Base-by-base conservation (phyloP, 2,888 invertebrate genomes). In the Xestoiulus laeticollis region DNA sequence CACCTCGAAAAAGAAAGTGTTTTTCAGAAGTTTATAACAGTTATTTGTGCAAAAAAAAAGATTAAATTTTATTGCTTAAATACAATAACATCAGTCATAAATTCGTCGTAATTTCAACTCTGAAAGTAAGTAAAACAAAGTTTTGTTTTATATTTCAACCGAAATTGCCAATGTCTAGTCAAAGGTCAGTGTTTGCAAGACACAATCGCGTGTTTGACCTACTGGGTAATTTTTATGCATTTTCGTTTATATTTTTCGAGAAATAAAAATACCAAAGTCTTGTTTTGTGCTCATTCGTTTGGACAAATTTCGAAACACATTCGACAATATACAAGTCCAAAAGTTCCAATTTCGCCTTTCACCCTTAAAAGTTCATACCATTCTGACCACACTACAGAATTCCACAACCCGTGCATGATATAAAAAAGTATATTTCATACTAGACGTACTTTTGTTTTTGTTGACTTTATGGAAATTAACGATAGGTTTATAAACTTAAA, bases 161-260 rank as follows among this genome's bases (percentile, higher is more conserved):
- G 68, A 6, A 68, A 68, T 12, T 6, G 68, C 26, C 12, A 44
- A 68, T 68, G 68, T 22, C 68, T 26, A 26, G 26, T 26, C 68
- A 68, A 68, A n/a, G 68, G 68, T 68, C 68, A 68, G 68, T 68
- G 68, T 68, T 26, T 12, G 68, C 68, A 68, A 68, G 22, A 26
- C 26, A 68, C 44, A 68, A 26, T 68, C 68, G 6, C 68, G 6
- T 68, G 26, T 68, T 68, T 68, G 68, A 68, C 68, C 68, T 26
- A 68, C 68, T 68, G 68, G n/a, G 68, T 68, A n/a, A 68, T 68
- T 68, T 59, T 59, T 59, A 59, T 22, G 59, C n/a, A 59, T 59
- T 59, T 59, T n/a, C 4, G n/a, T 22, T 68, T 68, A 68, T n/a
- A n/a, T n/a, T n/a, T 68, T 53, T 53, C 53, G 53, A 53, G 19